Conservation (phyloP, 1,140 invertebrate species). For the Brachionus angularis region DNA sequence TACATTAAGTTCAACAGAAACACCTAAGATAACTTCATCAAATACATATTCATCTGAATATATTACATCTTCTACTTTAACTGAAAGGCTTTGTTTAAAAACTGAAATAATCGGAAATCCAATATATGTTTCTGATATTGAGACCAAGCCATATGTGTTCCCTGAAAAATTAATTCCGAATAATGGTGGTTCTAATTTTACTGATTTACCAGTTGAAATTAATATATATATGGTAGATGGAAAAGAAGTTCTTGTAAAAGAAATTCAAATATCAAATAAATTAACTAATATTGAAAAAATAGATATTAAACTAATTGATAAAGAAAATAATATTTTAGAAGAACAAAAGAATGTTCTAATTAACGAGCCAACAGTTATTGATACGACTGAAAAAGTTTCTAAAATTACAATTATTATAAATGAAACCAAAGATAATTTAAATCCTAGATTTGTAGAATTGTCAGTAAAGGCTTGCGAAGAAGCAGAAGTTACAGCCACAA, state of each 20-base stretch:
- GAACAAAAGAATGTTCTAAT: not conserved
- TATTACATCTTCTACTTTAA: too few species aligned
- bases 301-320: not conserved
- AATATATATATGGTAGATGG: not conserved
- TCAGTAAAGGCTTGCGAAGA: not conserved
- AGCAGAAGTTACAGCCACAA: not conserved
- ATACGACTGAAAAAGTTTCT: not conserved
- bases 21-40: too few species aligned
- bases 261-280: not conserved
- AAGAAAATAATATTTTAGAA: not conserved
- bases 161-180: conserved; percentile 1
- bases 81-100: not conserved
- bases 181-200: conserved; percentile 12
- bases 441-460: not conserved
- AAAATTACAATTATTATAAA: not conserved
- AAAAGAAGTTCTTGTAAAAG: not conserved
- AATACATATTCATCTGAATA: too few species aligned
- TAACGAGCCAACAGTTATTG: not conserved
- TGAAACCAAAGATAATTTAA: conserved; percentile 6
- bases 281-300: not conserved
- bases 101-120: not conserved
- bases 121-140: not conserved
- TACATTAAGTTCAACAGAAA: too few species aligned
- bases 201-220: not conserved
- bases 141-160: not conserved